Percentiles rank a stretch among this genome's conserved stretches.
Evolutionary conservation across 2,888 invertebrate genomes (phyloP).

Genomic region (Caradrina kadenii): DNA sequence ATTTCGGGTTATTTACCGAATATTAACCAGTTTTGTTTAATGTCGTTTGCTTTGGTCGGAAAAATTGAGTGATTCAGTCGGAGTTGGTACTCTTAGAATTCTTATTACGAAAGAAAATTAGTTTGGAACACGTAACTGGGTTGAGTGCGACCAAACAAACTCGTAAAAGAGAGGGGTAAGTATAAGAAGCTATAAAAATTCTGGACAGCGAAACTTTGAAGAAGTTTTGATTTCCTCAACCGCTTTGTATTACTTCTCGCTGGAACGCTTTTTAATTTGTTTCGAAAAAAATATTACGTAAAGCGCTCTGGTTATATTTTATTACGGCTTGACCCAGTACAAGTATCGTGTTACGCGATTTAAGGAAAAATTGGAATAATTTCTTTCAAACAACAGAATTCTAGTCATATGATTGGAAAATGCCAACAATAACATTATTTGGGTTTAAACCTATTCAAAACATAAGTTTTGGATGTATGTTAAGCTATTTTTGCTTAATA

Average conservation of each 20-base stretch:
- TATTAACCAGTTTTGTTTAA: slow-evolving; percentile 41
- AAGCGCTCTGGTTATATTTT: neutral
- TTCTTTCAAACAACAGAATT: neutral
- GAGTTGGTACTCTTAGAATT: neutral
- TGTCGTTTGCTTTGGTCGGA: slow-evolving; percentile 26
- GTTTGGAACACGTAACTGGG: slow-evolving; percentile 34
- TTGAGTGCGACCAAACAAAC: slow-evolving; percentile 19
- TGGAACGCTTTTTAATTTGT: slow-evolving; percentile 30
- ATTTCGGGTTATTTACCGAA: slow-evolving; percentile 56
- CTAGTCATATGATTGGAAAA: neutral
- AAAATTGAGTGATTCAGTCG: slow-evolving; percentile 6
- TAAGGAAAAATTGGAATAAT: neutral
- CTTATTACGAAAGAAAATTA: slow-evolving; percentile 22
- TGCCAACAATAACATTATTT: neutral
- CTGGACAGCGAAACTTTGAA: slow-evolving; percentile 41
- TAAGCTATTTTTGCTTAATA: too few relatives aligned
- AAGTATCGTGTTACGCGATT: neutral
- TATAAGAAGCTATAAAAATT: slow-evolving; percentile 56
- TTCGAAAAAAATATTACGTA: slow-evolving; percentile 21
- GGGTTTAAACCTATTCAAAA: too few relatives aligned
- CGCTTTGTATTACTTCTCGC: slow-evolving; percentile 50
- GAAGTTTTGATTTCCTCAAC: slow-evolving; percentile 56
- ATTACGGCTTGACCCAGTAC: neutral
- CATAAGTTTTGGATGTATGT: too few relatives aligned
- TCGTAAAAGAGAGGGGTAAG: slow-evolving; percentile 21